Conservation (phyloP, 2,113 vertebrate genomes). For the Gymnobelideus leadbeateri region DNA sequence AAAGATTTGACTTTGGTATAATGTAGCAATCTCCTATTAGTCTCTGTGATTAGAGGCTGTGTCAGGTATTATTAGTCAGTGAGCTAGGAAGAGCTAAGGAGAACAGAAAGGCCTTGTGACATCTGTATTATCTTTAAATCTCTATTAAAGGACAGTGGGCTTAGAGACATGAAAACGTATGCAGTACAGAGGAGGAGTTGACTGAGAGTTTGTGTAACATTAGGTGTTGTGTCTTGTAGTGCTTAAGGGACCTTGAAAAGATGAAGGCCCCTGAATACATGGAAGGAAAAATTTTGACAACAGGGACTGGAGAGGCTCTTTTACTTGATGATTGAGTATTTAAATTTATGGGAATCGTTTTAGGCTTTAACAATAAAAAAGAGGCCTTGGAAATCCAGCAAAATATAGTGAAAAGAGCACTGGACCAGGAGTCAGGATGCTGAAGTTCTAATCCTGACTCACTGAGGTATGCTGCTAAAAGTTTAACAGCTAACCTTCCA, state of each 20-base stretch:
- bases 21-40: neutral
- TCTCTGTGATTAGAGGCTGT: neutral
- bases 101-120: neutral
- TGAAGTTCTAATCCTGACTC: constrained; percentile 17
- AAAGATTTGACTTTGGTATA: neutral
- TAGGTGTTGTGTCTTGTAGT: constrained; percentile 62
- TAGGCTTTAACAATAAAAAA: constrained; percentile 2
- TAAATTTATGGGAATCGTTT: constrained; percentile 32
- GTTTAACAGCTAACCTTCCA: neutral
- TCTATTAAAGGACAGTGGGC: constrained; percentile 74
- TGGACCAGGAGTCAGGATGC: constrained; percentile 23
- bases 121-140: constrained; percentile 76
- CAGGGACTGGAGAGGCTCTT: neutral
- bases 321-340: constrained; percentile 43
- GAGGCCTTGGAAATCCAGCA: neutral
- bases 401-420: constrained; percentile 11
- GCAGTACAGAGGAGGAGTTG: constrained; percentile 61
- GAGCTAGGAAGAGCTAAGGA: neutral
- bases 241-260: constrained; percentile 15
- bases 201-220: constrained; percentile 60
- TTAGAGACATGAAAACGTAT: constrained; percentile 71
- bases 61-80: neutral
- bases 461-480: neutral
- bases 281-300: neutral
- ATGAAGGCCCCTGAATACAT: neutral